Conservation (phyloP, 2,888 invertebrate species). For the Heteromurus nitidus region DNA sequence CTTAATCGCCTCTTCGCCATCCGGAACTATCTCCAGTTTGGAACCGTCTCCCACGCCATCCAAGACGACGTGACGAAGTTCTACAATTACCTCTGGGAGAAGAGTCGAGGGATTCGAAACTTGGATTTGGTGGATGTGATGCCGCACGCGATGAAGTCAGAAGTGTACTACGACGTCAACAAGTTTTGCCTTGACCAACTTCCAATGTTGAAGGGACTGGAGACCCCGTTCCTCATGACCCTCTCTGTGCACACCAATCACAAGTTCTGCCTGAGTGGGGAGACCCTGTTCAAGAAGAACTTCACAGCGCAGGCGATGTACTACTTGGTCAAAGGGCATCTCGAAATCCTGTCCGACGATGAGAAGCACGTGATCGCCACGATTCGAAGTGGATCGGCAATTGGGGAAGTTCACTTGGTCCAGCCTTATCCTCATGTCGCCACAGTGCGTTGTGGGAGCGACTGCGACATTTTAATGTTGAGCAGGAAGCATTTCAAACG, state of each 20-base stretch:
- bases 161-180: constrained; percentile 72
- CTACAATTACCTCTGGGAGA: constrained; percentile 70
- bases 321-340: constrained; percentile 71
- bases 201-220: constrained; percentile 62
- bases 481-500: constrained; percentile 65
- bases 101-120: constrained; percentile 69
- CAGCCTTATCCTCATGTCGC: constrained; percentile 71
- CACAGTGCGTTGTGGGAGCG: constrained; percentile 70
- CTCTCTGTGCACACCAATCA: constrained; percentile 69
- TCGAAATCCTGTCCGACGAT: constrained; percentile 70
- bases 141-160: constrained; percentile 69
- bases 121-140: constrained; percentile 69
- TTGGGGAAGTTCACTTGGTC: constrained; percentile 72
- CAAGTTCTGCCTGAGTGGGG: constrained; percentile 69
- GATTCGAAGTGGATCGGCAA: constrained; percentile 71
- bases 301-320: constrained; percentile 67
- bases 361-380: constrained; percentile 65
- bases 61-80: constrained; percentile 64
- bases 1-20: constrained; percentile 69
- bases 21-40: constrained; percentile 62
- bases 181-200: constrained; percentile 71
- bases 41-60: constrained; percentile 26
- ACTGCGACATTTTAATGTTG: constrained; percentile 70
- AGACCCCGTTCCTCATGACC: constrained; percentile 71
- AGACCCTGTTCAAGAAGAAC: constrained; percentile 66